phyloP scores from a whole-genome alignment of 2,888 invertebrate species.

The Drosophila flavopinicola region DNA sequence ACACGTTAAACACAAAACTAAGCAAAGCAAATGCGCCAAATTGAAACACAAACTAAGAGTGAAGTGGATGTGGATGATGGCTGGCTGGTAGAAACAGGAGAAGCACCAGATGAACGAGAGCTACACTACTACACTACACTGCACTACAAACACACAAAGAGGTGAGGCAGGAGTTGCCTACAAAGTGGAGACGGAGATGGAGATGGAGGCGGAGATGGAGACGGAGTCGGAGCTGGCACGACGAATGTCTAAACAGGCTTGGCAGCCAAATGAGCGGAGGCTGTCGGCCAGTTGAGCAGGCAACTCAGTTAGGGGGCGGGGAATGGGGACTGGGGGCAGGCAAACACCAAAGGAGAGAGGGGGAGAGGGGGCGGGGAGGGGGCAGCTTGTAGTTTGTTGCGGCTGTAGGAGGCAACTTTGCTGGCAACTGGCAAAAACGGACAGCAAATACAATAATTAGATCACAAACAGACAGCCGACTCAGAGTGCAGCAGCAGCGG shows the following conservation, averaged over 20 bases:
- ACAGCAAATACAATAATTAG: conserved; percentile 78
- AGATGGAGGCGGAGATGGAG: conserved; percentile 4
- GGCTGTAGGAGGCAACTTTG: conserved; percentile 59
- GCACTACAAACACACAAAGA: neutral
- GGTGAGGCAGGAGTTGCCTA: conserved; percentile 1
- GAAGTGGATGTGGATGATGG: conserved; percentile 51
- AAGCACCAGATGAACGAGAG: conserved; percentile 16
- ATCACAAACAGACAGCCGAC: conserved; percentile 70
- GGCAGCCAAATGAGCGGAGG: conserved; percentile 63
- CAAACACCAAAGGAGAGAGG: neutral
- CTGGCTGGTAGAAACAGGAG: conserved; percentile 45
- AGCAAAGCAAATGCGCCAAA: conserved; percentile 67
- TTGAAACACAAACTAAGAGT: conserved; percentile 59
- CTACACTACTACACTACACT: too few relatives aligned
- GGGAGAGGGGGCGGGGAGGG: neutral
- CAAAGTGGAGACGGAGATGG: neutral
- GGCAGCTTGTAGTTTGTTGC: conserved; percentile 6
- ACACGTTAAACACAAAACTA: conserved; percentile 59
- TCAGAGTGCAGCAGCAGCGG: conserved; percentile 26
- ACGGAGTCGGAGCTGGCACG: conserved; percentile 42
- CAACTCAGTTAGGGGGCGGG: conserved; percentile 9
- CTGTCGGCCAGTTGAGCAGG: conserved; percentile 43
- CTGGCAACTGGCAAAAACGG: conserved; percentile 58
- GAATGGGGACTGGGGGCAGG: neutral
- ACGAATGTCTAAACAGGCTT: conserved; percentile 68